Conservation (phyloP, 2,113 vertebrate genomes). For the Cavia aperea region DNA sequence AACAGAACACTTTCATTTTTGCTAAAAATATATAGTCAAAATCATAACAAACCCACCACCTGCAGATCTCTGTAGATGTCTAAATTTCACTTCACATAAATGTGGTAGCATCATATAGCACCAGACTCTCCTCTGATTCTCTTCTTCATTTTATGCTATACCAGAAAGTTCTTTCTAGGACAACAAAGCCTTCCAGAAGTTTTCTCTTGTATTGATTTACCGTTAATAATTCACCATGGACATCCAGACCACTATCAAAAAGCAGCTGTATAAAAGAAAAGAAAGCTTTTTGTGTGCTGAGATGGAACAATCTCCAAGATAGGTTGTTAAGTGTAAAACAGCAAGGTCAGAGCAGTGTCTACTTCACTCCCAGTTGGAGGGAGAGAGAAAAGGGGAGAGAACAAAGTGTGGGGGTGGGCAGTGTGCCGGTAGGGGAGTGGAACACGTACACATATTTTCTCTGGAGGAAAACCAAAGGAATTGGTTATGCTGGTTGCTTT, state of each 20-base stretch:
- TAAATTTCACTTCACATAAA: not conserved
- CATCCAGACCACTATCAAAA: not conserved
- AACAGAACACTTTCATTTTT: not conserved
- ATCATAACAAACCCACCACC: not conserved
- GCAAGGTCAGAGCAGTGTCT: not conserved
- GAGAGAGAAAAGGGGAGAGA: fast-evolving
- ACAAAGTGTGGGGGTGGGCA: fast-evolving
- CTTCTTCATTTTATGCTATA: not conserved
- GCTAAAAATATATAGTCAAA: not conserved
- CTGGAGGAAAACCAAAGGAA: not conserved
- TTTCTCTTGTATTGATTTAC: not conserved
- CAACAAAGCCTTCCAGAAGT: not conserved
- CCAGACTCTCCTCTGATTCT: not conserved
- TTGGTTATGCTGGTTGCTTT: not conserved
- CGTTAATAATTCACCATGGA: slow-evolving; percentile 17
- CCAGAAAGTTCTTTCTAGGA: not conserved
- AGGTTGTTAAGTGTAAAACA: not conserved
- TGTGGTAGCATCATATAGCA: fast-evolving
- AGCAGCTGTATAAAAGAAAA: not conserved
- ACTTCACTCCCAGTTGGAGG: not conserved
- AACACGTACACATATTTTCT: not conserved
- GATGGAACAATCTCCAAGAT: not conserved
- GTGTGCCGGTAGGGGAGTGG: too few relatives aligned
- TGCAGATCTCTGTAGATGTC: not conserved
- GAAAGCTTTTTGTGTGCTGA: not conserved